Base-by-base conservation (phyloP, 1,140 invertebrate species). In the Zophobas morio region DNA sequence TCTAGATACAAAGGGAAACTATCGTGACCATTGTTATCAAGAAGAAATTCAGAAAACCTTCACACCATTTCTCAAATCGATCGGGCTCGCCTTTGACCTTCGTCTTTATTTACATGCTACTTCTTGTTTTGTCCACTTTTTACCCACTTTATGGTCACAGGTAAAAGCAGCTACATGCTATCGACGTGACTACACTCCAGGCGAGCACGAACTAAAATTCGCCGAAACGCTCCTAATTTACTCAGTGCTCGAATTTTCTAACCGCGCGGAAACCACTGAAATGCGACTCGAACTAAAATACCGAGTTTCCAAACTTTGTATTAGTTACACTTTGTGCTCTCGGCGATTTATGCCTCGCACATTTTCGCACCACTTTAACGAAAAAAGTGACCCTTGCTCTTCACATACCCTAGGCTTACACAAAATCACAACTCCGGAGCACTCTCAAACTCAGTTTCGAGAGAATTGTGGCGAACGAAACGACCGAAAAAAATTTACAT, bases 211-310 rank as follows among this genome's bases (percentile, higher is more conserved):
- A 66, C 6, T 5, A 39, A 42, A 66, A 46, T 66, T 42, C 60
- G 39, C 2, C 36, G 39, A 66, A 66, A 42, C 37, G 60, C 8
- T 40, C 6, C 60, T 42, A 66, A 66, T 66, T 66, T 47, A 60
- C 60, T 32, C 37, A 42, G 42, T 42, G 60, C 42, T 66, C 37
- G 42, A 66, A 66, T 42, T 66, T 66, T 66, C 60, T n/a, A 66
- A 66, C 60, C 60, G 60, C 56, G 56, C 37, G 8, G 42, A 60
- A 60, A 60, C 35, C 56, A 35, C 56, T 32, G 56, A 60, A 60
- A 60, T 60, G 56, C 56, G 34, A 60, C 39, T 66, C 32, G 20
- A 66, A 66, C 60, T 66, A 66, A 66, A 66, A 66, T 66, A 66
- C 42, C 20, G 60, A 66, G n/a, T 36, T 66, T 33, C 60, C 42